Evolutionary conservation across 1,140 invertebrate species (phyloP).

Genomic region (Rhynchophorus ferrugineus): DNA sequence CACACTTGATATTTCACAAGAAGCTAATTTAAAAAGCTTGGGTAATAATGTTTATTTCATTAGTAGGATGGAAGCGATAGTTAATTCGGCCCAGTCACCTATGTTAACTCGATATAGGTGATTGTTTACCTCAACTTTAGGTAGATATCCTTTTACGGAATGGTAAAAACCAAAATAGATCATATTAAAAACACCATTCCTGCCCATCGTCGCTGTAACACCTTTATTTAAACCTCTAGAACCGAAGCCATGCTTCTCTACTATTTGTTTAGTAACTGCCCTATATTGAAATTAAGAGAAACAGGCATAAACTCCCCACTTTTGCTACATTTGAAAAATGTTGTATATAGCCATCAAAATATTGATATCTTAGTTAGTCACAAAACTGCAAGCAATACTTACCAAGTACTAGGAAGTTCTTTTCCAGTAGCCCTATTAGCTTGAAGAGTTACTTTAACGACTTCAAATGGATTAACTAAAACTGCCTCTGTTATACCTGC

Average conservation of each 20-base stretch:
- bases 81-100: no score
- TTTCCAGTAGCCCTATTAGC: constrained; percentile 51
- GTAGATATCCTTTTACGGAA: constrained; percentile 72
- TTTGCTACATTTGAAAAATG: no score
- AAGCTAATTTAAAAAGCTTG: no score
- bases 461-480: constrained; percentile 90
- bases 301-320: no score
- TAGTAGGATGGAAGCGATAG: no score
- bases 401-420: constrained; percentile 65
- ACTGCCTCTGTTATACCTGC: constrained; percentile 84
- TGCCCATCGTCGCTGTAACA: constrained; percentile 75
- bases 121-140: constrained; percentile 54
- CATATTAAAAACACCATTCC: constrained; percentile 87
- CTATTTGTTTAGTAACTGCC: constrained; percentile 68
- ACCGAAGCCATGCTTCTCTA: constrained; percentile 67
- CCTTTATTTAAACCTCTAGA: constrained; percentile 77
- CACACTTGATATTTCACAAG: no score
- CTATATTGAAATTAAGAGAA: constrained; percentile 10
- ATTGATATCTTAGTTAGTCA: no score
- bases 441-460: constrained; percentile 83
- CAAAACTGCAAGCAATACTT: no score
- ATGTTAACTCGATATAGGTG: not conserved
- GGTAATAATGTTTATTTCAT: no score
- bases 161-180: constrained; percentile 93
- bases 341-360: no score